Conservation (phyloP, 2,888 invertebrate species). For the Adelphocoris suturalis region DNA sequence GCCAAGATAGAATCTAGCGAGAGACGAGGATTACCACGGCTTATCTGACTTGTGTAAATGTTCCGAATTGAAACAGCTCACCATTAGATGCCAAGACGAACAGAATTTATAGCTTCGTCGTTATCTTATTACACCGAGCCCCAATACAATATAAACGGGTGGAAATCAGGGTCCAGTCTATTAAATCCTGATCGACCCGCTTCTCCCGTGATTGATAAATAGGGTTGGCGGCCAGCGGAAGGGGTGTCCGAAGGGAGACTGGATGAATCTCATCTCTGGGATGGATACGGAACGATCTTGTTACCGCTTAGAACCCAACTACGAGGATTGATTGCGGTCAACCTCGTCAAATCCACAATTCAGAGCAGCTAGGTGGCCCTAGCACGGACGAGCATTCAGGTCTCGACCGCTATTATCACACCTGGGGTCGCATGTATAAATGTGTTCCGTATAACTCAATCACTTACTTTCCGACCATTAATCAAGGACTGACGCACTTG, state of each 20-base stretch:
- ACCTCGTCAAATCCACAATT: constrained; percentile 43
- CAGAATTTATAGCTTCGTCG: not conserved
- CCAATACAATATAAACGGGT: constrained; percentile 17
- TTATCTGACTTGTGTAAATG: too few relatives aligned
- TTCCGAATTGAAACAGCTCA: too few relatives aligned
- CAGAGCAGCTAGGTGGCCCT: not conserved
- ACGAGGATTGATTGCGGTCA: constrained; percentile 43
- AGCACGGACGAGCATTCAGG: not conserved
- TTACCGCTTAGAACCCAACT: constrained; percentile 14
- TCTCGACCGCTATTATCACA: not conserved
- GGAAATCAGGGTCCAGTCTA: constrained; percentile 1
- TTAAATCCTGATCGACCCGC: constrained; percentile 8
- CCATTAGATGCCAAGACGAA: not conserved
- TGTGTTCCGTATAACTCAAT: not conserved
- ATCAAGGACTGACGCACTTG: too few relatives aligned
- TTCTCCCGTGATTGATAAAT: constrained; percentile 4
- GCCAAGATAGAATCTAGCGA: too few relatives aligned
- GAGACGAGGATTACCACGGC: too few relatives aligned
- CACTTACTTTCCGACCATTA: too few relatives aligned
- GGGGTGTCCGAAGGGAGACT: not conserved
- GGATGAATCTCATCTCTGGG: not conserved
- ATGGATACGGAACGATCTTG: constrained; percentile 43
- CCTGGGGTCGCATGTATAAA: not conserved
- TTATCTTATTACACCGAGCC: constrained; percentile 14
- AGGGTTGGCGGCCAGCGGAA: not conserved